phyloP scores from a whole-genome alignment of 2,113 vertebrate species.

The Prolemur simus region DNA sequence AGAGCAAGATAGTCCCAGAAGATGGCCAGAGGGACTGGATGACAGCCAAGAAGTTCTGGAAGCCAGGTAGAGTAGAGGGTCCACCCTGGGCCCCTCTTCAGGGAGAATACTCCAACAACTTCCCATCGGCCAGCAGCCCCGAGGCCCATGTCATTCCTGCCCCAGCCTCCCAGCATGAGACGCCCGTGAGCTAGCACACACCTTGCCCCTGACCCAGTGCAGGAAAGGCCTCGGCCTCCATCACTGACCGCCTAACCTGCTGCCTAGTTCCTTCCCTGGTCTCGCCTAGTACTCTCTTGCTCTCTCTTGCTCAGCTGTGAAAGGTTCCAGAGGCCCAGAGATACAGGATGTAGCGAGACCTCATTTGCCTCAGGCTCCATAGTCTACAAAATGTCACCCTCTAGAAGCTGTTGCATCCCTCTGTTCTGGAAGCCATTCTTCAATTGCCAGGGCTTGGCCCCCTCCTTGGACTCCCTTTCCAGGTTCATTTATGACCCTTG shows the following conservation, averaged over 20 bases:
- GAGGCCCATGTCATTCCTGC: not conserved
- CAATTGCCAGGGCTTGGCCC: not conserved
- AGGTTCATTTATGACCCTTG: not conserved
- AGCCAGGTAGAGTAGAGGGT: conserved; percentile 78
- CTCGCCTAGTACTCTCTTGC: not conserved
- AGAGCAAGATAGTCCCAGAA: not conserved
- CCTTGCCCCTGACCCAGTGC: not conserved
- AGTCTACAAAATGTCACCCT: not conserved
- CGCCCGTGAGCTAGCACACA: no score
- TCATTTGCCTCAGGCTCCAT: not conserved
- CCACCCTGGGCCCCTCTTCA: not conserved
- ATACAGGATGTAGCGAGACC: not conserved
- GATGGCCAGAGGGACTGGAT: conserved; percentile 44
- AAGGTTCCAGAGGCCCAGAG: not conserved
- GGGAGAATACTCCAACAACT: not conserved
- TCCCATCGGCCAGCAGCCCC: not conserved
- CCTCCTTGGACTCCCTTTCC: not conserved
- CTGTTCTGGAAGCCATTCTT: not conserved
- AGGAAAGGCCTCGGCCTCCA: not conserved
- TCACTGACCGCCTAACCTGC: not conserved
- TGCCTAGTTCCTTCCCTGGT: not conserved
- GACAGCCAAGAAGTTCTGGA: conserved; percentile 77
- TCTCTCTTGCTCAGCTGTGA: not conserved
- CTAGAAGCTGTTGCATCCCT: not conserved
- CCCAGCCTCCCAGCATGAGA: not conserved